Conservation (phyloP, 1,140 invertebrate genomes). For the Zaprionus gabonicus region DNA sequence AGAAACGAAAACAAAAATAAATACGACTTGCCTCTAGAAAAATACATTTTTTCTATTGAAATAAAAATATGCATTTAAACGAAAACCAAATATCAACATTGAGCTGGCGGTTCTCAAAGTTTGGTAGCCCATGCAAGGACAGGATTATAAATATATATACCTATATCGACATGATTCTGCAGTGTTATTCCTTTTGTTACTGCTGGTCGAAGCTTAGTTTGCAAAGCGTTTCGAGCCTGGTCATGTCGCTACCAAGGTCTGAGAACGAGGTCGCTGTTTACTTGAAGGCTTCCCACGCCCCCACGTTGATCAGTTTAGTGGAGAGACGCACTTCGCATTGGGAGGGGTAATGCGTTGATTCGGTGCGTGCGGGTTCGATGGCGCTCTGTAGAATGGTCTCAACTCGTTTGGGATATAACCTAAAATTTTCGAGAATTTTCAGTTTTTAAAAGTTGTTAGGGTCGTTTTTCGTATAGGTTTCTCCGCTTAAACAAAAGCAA, state of each 20-base stretch:
- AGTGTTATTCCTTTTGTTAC: not conserved
- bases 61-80: conserved; percentile 67
- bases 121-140: conserved; percentile 57
- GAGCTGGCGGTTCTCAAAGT: conserved; percentile 71
- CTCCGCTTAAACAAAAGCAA: conserved; percentile 52
- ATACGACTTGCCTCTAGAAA: conserved; percentile 71
- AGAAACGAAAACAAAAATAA: conserved; percentile 61
- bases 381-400: not conserved
- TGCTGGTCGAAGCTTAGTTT: not conserved
- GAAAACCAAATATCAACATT: conserved; percentile 52
- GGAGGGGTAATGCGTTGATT: not conserved
- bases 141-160: conserved; percentile 6
- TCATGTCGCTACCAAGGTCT: conserved; percentile 53
- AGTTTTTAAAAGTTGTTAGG: not conserved
- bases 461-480: not conserved
- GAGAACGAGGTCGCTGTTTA: conserved; percentile 48
- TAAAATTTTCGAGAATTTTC: conserved; percentile 1
- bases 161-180: not conserved
- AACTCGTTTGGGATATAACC: not conserved
- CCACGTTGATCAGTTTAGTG: conserved; percentile 16
- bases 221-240: conserved; percentile 15
- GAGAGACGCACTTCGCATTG: not conserved
- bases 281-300: conserved; percentile 22
- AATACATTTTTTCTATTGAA: conserved; percentile 77
- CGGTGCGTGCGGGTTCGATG: not conserved